Conservation (phyloP, 2,888 invertebrate genomes). For the Agrochola lychnidis region DNA sequence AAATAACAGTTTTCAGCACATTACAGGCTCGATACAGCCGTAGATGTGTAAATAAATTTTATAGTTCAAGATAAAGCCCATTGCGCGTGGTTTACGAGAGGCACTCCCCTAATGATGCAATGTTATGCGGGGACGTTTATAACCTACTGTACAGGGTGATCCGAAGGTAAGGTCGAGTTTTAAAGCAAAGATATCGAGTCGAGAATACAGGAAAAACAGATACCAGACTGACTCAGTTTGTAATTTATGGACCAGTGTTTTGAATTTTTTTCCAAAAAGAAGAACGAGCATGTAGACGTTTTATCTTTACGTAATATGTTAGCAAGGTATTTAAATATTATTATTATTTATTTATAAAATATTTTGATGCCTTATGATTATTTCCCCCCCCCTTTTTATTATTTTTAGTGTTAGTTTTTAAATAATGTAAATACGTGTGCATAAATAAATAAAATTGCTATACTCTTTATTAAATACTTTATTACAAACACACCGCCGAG, state of each 20-base stretch:
- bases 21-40: conserved; percentile 74
- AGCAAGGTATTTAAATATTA: too few relatives aligned
- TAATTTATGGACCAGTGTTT: not conserved
- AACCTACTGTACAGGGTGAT: conserved; percentile 41
- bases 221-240: not conserved
- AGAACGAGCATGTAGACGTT: too few relatives aligned
- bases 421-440: too few relatives aligned
- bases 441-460: too few relatives aligned
- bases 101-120: conserved; percentile 87
- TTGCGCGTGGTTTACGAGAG: conserved; percentile 86
- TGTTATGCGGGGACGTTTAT: conserved; percentile 75
- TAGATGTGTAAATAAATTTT: conserved; percentile 88
- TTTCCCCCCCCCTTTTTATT: too few relatives aligned
- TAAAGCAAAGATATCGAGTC: not conserved
- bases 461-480: too few relatives aligned
- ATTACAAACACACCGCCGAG: too few relatives aligned
- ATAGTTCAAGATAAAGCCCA: conserved; percentile 88
- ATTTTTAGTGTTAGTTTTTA: too few relatives aligned
- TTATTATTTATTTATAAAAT: too few relatives aligned
- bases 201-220: not conserved
- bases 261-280: too few relatives aligned
- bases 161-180: not conserved
- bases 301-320: too few relatives aligned
- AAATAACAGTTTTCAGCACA: conserved; percentile 72
- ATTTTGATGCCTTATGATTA: too few relatives aligned